These are phyloP conservation scores for Laterallus jamaicensis DNA, from an alignment of 2,113 vertebrate genomes.

Conservation along the genomic window DNA sequence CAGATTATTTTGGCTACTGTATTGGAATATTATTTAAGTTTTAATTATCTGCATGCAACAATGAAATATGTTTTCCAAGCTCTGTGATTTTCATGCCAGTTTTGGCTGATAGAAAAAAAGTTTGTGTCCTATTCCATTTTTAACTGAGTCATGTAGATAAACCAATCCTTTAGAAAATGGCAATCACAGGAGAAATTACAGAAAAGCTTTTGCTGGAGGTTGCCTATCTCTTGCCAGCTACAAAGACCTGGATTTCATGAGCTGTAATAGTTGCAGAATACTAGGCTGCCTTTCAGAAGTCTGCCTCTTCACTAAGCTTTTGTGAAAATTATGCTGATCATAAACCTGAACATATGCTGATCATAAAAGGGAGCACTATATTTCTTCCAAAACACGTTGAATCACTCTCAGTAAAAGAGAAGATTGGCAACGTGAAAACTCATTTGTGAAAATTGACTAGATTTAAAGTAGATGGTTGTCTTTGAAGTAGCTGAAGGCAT, in stretches of 20 bases:
- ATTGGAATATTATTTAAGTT: slow-evolving; percentile 64
- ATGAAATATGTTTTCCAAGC: not conserved
- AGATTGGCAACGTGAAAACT: not conserved
- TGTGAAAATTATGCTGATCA: not conserved
- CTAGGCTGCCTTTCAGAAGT: not conserved
- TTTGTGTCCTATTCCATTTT: not conserved
- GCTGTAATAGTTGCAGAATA: not conserved
- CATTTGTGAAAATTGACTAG: not conserved
- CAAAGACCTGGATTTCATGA: not conserved
- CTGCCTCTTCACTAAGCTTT: slow-evolving; percentile 9
- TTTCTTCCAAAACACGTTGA: slow-evolving; percentile 32
- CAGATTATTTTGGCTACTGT: slow-evolving; percentile 51
- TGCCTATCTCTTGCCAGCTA: not conserved
- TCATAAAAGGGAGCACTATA: not conserved
- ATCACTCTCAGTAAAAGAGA: not conserved
- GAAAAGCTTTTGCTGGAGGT: not conserved
- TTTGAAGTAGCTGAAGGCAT: not conserved
- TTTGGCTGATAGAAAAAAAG: not conserved
- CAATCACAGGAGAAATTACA: not conserved
- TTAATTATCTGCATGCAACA: slow-evolving; percentile 55
- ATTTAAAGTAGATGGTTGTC: not conserved
- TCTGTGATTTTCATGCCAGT: not conserved
- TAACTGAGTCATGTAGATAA: not conserved
- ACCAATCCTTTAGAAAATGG: too few relatives aligned
- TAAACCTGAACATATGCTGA: slow-evolving; percentile 33